These are phyloP conservation scores for Eupithecia subumbrata DNA, from an alignment of 2,888 invertebrate genomes.

Conservation along the genomic window DNA sequence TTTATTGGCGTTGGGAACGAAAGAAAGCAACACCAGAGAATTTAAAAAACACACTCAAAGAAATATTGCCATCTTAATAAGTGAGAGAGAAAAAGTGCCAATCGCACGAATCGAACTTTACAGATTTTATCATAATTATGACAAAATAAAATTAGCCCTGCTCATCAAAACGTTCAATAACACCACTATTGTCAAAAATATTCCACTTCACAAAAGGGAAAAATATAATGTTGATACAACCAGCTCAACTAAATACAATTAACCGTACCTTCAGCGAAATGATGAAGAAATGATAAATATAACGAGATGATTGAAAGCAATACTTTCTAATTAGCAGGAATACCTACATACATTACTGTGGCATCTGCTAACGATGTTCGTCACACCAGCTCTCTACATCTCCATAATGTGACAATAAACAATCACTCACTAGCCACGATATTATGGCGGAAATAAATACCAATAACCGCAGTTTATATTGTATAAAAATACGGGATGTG, in stretches of 20 bases:
- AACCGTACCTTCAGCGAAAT: slow-evolving; percentile 11
- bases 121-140: neutral
- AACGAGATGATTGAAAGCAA: slow-evolving; percentile 12
- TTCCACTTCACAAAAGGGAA: neutral
- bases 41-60: neutral
- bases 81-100: neutral
- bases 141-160: no score
- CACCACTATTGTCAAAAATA: no score
- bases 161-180: no score
- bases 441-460: neutral
- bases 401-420: slow-evolving; percentile 55
- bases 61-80: neutral
- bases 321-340: slow-evolving; percentile 43
- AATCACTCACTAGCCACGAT: slow-evolving; percentile 31
- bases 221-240: neutral
- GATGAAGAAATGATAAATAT: slow-evolving; percentile 13
- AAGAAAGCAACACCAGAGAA: slow-evolving; percentile 18
- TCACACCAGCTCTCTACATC: slow-evolving; percentile 53
- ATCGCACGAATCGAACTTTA: neutral
- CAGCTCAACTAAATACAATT: slow-evolving; percentile 14
- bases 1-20: neutral
- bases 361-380: slow-evolving; percentile 50
- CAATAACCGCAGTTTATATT: neutral
- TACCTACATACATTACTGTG: slow-evolving; percentile 45
- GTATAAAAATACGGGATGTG: neutral